These are phyloP conservation scores for Pollicipes pollicipes DNA, from an alignment of 1,140 invertebrate genomes.

Conservation along the genomic window DNA sequence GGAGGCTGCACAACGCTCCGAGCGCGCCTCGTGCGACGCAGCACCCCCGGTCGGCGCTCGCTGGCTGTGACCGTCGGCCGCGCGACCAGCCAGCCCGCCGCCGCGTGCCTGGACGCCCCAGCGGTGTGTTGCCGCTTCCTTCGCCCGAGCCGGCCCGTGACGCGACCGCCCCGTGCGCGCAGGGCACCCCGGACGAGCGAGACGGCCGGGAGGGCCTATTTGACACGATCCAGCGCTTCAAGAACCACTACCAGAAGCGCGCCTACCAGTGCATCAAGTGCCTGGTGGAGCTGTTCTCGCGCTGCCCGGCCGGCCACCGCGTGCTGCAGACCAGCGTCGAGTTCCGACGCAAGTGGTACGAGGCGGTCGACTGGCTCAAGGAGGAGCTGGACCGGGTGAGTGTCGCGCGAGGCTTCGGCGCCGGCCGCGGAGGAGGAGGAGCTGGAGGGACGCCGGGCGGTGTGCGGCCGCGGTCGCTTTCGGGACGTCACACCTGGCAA, in stretches of 20 bases:
- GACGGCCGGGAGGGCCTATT: conserved; percentile 82
- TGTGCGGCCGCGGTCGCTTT: not conserved
- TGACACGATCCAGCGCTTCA: conserved; percentile 77
- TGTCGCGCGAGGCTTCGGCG: conserved; percentile 22
- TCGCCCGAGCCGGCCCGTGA: too few species aligned
- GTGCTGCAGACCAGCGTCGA: conserved; percentile 17
- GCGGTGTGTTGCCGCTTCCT: too few species aligned
- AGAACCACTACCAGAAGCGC: conserved; percentile 87
- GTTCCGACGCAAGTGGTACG: conserved; percentile 65
- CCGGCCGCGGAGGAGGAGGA: conserved; percentile 7
- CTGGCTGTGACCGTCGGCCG: too few species aligned
- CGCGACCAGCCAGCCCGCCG: too few species aligned
- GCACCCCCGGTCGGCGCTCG: too few species aligned
- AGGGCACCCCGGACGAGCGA: conserved; percentile 66
- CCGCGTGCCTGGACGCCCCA: too few species aligned
- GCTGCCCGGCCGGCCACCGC: conserved; percentile 39
- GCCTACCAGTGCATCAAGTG: conserved; percentile 95
- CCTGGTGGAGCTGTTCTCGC: conserved; percentile 72
- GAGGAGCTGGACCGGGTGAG: conserved; percentile 60
- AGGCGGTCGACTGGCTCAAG: conserved; percentile 81
- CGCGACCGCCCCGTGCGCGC: too few species aligned
- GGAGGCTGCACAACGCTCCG: too few species aligned
- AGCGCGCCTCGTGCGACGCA: too few species aligned
- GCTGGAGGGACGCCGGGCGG: not conserved
- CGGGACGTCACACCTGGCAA: too few species aligned